Conservation (phyloP, 2,888 invertebrate species). For the Tenthredo distinguenda region DNA sequence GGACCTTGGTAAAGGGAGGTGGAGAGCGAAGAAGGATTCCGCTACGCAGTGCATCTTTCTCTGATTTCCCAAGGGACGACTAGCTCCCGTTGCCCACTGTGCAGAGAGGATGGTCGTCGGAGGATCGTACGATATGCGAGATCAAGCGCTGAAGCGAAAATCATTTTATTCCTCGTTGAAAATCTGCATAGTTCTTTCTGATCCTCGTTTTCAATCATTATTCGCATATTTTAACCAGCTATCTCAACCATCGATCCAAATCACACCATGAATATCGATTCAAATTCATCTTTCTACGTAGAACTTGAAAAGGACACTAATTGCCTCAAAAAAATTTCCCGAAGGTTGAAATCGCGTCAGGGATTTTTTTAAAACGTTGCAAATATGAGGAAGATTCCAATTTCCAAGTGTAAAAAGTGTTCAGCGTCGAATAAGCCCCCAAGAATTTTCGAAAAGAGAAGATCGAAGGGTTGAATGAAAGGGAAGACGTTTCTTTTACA, state of each 20-base stretch:
- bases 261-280: not conserved
- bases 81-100: conserved; percentile 58
- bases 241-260: not conserved
- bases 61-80: conserved; percentile 73
- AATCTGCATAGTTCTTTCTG: conserved; percentile 66
- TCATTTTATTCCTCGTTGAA: conserved; percentile 68
- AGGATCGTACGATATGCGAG: conserved; percentile 45
- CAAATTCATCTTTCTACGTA: not conserved
- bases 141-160: conserved; percentile 62
- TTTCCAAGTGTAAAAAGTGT: not conserved
- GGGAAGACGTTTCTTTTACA: not conserved
- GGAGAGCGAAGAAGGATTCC: conserved; percentile 42
- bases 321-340: not conserved
- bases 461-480: too few species aligned
- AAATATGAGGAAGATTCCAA: too few species aligned
- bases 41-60: conserved; percentile 72
- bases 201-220: not conserved
- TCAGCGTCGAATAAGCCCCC: too few species aligned
- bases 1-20: conserved; percentile 26
- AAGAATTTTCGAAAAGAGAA: too few species aligned
- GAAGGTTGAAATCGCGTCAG: too few species aligned
- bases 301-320: not conserved
- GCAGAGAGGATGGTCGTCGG: conserved; percentile 33
- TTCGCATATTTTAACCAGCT: not conserved
- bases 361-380: too few species aligned